These are phyloP conservation scores for Orbicella faveolata DNA, from an alignment of 64 coral and sea anemone genomes.

Conservation along the genomic window DNA sequence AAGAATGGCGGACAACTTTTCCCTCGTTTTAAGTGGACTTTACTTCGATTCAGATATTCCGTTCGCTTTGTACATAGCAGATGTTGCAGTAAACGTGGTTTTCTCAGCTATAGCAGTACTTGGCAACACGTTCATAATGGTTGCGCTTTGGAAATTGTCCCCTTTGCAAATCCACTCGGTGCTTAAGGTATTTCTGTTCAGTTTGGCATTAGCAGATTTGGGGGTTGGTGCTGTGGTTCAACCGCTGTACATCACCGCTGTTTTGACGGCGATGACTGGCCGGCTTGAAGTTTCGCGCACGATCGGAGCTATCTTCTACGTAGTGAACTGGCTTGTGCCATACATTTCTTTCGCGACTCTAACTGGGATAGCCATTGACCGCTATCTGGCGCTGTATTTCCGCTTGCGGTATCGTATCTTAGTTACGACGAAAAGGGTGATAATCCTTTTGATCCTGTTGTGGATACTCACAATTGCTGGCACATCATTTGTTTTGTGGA, in stretches of 20 bases:
- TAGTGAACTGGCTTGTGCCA: background rate
- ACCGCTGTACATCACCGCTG: background rate
- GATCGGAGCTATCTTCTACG: background rate
- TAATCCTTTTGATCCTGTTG: background rate
- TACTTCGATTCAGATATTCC: background rate
- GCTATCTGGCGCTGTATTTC: background rate
- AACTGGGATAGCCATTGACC: background rate
- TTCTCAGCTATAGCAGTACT: background rate
- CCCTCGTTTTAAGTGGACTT: background rate
- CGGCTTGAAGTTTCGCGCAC: background rate
- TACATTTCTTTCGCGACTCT: background rate
- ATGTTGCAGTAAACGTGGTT: background rate
- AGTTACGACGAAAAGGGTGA: background rate
- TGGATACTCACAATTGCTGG: background rate
- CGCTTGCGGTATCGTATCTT: background rate
- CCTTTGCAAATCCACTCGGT: background rate
- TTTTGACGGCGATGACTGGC: background rate
- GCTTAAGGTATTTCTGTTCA: background rate
- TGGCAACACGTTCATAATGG: slow-evolving; percentile 7
- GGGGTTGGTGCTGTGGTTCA: background rate
- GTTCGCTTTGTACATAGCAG: background rate
- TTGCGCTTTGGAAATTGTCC: background rate
- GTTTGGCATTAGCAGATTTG: background rate
- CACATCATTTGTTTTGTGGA: background rate
- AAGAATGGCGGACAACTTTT: slow-evolving; percentile 14